Percentiles rank a stretch among this genome's conserved stretches.
Evolutionary conservation across 2,113 vertebrate species (phyloP).

Genomic region (Petrocephalus zakoni): DNA sequence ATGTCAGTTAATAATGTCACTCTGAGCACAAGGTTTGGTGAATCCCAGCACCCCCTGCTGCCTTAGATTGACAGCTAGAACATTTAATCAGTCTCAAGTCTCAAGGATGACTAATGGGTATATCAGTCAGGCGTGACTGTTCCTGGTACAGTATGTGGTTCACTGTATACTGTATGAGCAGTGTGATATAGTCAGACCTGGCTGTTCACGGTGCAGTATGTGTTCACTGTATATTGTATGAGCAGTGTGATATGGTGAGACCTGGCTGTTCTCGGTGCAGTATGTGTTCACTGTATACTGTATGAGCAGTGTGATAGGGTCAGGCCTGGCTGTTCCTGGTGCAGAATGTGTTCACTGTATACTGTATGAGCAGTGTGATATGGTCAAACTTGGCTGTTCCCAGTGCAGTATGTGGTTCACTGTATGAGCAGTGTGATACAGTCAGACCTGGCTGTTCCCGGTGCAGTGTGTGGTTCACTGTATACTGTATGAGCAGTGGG

Average conservation of each 20-base stretch:
- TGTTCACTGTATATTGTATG: not conserved
- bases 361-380: not conserved
- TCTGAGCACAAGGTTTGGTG: not conserved
- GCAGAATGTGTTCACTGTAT: not conserved
- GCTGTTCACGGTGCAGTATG: not conserved
- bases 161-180: not conserved
- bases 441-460: not conserved
- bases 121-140: not conserved
- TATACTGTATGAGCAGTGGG: not conserved
- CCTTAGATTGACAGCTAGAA: not conserved
- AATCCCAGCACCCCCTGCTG: not conserved
- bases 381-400: not conserved
- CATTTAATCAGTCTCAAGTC: not conserved
- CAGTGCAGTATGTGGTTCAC: not conserved
- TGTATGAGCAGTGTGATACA: not conserved
- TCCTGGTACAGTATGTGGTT: not conserved
- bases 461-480: not conserved
- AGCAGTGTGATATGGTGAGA: not conserved
- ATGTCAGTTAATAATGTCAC: not conserved
- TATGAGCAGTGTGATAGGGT: not conserved
- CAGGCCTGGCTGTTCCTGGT: not conserved
- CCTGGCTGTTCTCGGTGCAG: not conserved
- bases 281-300: not conserved
- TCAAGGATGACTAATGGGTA: not conserved
- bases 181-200: not conserved